Conservation (phyloP, 2,888 invertebrate species). For the Eupithecia abbreviata region DNA sequence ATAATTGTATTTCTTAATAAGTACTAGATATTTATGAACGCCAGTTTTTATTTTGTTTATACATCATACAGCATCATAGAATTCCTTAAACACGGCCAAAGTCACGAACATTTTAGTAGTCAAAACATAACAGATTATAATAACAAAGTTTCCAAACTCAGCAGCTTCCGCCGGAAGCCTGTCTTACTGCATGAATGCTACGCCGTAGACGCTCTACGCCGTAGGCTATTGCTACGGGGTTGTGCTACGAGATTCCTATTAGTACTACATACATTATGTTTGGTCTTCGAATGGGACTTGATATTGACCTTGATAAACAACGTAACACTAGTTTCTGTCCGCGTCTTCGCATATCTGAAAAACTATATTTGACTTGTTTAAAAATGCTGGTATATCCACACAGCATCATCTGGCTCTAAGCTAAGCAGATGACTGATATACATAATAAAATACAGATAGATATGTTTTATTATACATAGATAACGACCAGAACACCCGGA, state of each 20-base stretch:
- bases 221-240: constrained; percentile 36
- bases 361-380: background rate
- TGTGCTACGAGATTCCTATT: constrained; percentile 21
- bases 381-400: too few relatives aligned
- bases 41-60: background rate
- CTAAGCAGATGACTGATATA: too few relatives aligned
- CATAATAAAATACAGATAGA: too few relatives aligned
- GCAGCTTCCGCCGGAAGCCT: constrained; percentile 50
- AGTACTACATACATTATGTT: background rate
- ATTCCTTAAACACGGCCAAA: background rate
- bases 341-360: background rate
- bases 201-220: constrained; percentile 67
- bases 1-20: background rate
- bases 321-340: background rate
- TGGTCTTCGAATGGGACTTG: background rate
- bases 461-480: too few relatives aligned
- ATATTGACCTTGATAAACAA: background rate
- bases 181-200: constrained; percentile 50
- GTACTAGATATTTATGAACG: too few relatives aligned
- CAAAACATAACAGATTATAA: constrained; percentile 15
- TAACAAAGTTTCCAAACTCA: constrained; percentile 36
- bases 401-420: too few relatives aligned
- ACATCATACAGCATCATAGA: background rate
- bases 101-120: background rate
- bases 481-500: too few relatives aligned